Conservation (phyloP, 2,888 invertebrate species). For the Chorisops tibialis region DNA sequence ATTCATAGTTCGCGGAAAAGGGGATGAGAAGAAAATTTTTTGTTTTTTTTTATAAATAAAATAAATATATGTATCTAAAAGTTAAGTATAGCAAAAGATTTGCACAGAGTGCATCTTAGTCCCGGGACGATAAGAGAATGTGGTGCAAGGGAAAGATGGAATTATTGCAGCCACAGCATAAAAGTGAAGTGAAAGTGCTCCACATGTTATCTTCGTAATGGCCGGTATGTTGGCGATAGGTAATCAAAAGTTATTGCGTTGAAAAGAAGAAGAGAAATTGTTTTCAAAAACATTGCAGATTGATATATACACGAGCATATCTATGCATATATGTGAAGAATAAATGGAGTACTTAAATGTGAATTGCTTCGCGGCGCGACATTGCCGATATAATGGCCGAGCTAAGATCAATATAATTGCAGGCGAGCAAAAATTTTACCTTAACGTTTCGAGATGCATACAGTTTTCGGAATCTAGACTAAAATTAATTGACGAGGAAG, state of each 20-base stretch:
- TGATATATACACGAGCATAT: too few species aligned
- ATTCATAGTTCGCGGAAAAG: too few species aligned
- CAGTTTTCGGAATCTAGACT: constrained; percentile 19
- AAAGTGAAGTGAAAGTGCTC: constrained; percentile 29
- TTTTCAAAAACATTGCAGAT: constrained; percentile 23
- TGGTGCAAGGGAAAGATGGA: constrained; percentile 20
- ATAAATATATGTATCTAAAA: too few species aligned
- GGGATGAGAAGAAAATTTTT: too few species aligned
- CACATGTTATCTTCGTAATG: constrained; percentile 23
- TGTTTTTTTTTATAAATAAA: too few species aligned
- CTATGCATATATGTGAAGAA: constrained; percentile 26
- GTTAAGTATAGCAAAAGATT: too few species aligned
- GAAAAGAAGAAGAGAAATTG: constrained; percentile 27
- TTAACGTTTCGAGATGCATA: too few species aligned
- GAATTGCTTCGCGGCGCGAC: constrained; percentile 4
- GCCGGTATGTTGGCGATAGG: constrained; percentile 24
- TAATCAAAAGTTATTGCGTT: constrained; percentile 26
- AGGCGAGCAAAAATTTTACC: too few species aligned
- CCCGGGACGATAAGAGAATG: too few species aligned
- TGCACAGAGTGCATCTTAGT: too few species aligned
- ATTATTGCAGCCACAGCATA: constrained; percentile 13
- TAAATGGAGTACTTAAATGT: constrained; percentile 26
- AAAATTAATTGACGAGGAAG: constrained; percentile 22
- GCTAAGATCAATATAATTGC: too few species aligned
- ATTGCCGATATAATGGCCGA: background rate